phyloP scores from a whole-genome alignment of 2,888 invertebrate genomes.

The Crepidodera aurea region DNA sequence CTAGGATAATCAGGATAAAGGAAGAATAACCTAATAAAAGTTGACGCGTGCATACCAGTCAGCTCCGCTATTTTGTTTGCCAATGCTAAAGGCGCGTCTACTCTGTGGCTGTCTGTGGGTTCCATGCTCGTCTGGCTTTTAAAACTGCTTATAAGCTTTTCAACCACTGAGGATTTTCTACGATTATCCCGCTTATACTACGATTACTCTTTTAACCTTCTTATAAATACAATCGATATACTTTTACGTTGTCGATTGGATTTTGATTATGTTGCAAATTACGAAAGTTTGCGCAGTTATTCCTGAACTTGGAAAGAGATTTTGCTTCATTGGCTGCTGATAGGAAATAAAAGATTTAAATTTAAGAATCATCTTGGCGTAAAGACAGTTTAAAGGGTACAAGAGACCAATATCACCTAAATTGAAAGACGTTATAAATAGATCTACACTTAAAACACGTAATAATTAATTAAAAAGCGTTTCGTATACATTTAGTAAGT shows the following conservation, averaged over 20 bases:
- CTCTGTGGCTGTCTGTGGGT: not conserved
- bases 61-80: constrained; percentile 8
- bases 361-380: too few relatives aligned
- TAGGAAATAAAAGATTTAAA: too few relatives aligned
- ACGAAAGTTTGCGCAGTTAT: not conserved
- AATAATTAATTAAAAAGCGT: too few relatives aligned
- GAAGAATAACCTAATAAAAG: constrained; percentile 17
- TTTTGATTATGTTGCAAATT: not conserved
- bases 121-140: constrained; percentile 17
- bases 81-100: constrained; percentile 7
- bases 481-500: too few relatives aligned
- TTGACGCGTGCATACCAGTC: constrained; percentile 7
- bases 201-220: constrained; percentile 51
- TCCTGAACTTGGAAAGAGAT: too few relatives aligned
- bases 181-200: constrained; percentile 52
- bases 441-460: too few relatives aligned
- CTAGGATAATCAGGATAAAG: constrained; percentile 22
- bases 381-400: too few relatives aligned
- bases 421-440: too few relatives aligned
- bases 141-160: constrained; percentile 34
- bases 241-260: constrained; percentile 8
- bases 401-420: too few relatives aligned
- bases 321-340: too few relatives aligned
- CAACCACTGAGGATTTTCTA: constrained; percentile 31
- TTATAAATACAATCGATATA: constrained; percentile 38